phyloP scores from a whole-genome alignment of 2,888 invertebrate species.

The Agriopis aurantiaria region DNA sequence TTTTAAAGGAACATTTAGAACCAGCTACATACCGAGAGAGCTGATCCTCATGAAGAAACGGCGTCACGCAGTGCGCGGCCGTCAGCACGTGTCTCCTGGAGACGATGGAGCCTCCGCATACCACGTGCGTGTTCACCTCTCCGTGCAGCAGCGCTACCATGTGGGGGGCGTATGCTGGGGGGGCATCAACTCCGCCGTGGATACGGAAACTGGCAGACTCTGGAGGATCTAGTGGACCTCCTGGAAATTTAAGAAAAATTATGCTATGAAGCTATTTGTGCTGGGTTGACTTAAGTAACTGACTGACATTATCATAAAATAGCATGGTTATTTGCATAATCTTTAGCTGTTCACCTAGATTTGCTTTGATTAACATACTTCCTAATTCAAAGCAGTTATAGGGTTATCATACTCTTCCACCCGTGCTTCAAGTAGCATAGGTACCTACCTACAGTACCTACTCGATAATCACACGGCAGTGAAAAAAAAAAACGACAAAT shows the following conservation, averaged over 20 bases:
- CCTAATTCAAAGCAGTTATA: too few relatives aligned
- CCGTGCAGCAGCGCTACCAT: slow-evolving; percentile 46
- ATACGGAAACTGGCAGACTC: slow-evolving; percentile 35
- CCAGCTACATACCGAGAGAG: slow-evolving; percentile 41
- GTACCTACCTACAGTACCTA: too few relatives aligned
- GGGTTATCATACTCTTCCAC: too few relatives aligned
- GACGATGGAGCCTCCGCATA: slow-evolving; percentile 52
- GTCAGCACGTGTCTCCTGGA: slow-evolving; percentile 38
- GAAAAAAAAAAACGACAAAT: too few relatives aligned
- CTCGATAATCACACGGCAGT: too few relatives aligned
- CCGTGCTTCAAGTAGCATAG: too few relatives aligned
- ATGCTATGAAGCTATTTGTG: too few relatives aligned
- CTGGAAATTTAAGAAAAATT: not conserved
- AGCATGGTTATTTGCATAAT: too few relatives aligned
- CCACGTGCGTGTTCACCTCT: not conserved
- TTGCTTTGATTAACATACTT: too few relatives aligned
- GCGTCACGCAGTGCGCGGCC: slow-evolving; percentile 51
- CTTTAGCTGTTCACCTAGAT: too few relatives aligned
- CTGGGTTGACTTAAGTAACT: too few relatives aligned
- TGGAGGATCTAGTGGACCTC: not conserved
- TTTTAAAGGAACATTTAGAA: not conserved
- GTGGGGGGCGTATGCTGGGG: slow-evolving; percentile 42
- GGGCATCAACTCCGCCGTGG: slow-evolving; percentile 49
- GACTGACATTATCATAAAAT: too few relatives aligned
- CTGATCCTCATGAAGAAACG: slow-evolving; percentile 22